Evolutionary conservation across 2,888 invertebrate genomes (phyloP).

Genomic region (Diaperis boleti): DNA sequence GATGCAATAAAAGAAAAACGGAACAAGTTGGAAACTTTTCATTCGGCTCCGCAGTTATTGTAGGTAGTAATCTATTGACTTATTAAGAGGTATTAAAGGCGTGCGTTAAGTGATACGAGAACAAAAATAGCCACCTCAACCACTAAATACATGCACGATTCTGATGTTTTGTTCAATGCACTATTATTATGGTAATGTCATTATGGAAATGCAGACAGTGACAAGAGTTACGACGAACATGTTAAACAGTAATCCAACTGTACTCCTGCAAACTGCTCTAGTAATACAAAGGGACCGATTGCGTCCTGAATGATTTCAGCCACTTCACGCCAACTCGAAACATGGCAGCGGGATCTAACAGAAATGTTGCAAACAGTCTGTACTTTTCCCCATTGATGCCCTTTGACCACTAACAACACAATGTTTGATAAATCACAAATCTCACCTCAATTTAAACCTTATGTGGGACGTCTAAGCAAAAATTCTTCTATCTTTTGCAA

Average conservation of each 20-base stretch:
- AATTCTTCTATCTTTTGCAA: too few relatives aligned
- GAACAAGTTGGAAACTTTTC: neutral
- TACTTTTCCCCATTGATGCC: too few relatives aligned
- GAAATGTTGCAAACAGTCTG: too few relatives aligned
- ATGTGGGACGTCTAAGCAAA: too few relatives aligned
- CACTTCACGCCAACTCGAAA: too few relatives aligned
- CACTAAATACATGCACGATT: slow-evolving; percentile 19
- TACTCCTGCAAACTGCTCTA: too few relatives aligned
- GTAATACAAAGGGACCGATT: too few relatives aligned
- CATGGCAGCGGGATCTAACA: too few relatives aligned
- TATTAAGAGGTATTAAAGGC: slow-evolving; percentile 14
- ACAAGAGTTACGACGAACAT: slow-evolving; percentile 31
- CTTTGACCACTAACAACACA: too few relatives aligned
- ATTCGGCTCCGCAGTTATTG: slow-evolving; percentile 2
- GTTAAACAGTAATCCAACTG: slow-evolving; percentile 25
- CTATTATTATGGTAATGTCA: slow-evolving; percentile 37
- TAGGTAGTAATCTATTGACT: neutral
- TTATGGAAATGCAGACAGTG: slow-evolving; percentile 35
- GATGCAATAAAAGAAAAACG: too few relatives aligned
- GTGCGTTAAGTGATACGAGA: neutral
- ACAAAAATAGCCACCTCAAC: slow-evolving; percentile 26
- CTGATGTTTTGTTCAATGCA: slow-evolving; percentile 25
- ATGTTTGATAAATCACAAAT: too few relatives aligned
- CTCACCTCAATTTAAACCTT: too few relatives aligned
- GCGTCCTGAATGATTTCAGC: neutral